Conservation (phyloP, 2,113 vertebrate genomes). For the Alces alces region DNA sequence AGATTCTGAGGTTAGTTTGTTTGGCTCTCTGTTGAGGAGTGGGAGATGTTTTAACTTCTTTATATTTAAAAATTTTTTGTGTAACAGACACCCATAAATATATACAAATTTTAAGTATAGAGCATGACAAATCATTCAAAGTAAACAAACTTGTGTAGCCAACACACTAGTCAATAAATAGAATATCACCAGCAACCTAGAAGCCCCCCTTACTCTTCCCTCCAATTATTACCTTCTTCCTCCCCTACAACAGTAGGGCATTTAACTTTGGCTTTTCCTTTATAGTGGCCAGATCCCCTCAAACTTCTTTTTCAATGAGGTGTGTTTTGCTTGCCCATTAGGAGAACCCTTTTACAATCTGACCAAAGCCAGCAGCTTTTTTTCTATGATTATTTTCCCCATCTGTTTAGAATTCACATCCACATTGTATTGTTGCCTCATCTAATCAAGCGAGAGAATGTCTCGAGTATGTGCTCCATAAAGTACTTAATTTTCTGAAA, state of each 20-base stretch:
- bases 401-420: slow-evolving; percentile 72
- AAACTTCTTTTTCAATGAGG: slow-evolving; percentile 34
- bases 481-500: slow-evolving; percentile 70
- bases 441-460: slow-evolving; percentile 69
- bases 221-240: not conserved
- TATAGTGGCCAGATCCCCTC: slow-evolving; percentile 12
- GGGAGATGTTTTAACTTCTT: not conserved
- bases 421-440: slow-evolving; percentile 60
- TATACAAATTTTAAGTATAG: not conserved
- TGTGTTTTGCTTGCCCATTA: slow-evolving; percentile 55
- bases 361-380: slow-evolving; percentile 49
- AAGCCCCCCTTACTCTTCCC: not conserved
- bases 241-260: not conserved
- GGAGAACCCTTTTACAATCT: slow-evolving; percentile 50
- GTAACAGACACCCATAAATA: not conserved
- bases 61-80: not conserved
- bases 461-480: slow-evolving; percentile 61
- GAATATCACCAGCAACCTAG: not conserved
- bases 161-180: not conserved
- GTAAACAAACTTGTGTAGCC: not conserved
- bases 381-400: slow-evolving; percentile 65
- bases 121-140: not conserved
- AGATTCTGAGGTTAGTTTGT: slow-evolving; percentile 39
- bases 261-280: slow-evolving; percentile 19
- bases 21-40: not conserved